Evolutionary conservation across 1,140 invertebrate species (phyloP).

Genomic region (Pogonognathellus flavescens): DNA sequence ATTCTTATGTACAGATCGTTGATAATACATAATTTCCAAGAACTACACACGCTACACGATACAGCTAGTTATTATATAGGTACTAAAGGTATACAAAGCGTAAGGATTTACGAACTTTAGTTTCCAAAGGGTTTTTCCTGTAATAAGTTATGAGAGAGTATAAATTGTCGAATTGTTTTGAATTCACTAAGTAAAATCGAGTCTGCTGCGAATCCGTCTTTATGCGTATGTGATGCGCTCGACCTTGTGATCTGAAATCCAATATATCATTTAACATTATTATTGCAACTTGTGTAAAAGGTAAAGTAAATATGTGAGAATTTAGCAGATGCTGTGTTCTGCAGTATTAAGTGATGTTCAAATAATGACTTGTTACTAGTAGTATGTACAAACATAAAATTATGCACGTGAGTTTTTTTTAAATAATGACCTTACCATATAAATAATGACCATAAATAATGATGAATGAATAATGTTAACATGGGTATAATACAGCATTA

Average conservation of each 20-base stretch:
- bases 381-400: neutral
- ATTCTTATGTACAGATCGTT: too few species aligned
- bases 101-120: slow-evolving; percentile 74
- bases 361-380: neutral
- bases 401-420: neutral
- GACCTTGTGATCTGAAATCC: slow-evolving; percentile 79
- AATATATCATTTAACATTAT: neutral
- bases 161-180: slow-evolving; percentile 89
- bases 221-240: slow-evolving; percentile 93
- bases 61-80: neutral
- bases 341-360: neutral
- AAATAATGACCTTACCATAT: too few species aligned
- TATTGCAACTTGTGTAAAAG: too few species aligned
- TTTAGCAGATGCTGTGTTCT: neutral
- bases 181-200: slow-evolving; percentile 92
- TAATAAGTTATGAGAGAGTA: slow-evolving; percentile 94
- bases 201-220: slow-evolving; percentile 88
- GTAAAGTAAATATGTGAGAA: neutral
- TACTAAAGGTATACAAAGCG: neutral
- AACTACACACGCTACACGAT: neutral
- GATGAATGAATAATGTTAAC: too few species aligned
- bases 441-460: too few species aligned
- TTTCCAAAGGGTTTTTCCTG: slow-evolving; percentile 85
- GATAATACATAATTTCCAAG: neutral
- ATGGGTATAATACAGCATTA: too few species aligned